phyloP scores from a whole-genome alignment of 2,888 invertebrate genomes.

The Rotaria sp. region DNA sequence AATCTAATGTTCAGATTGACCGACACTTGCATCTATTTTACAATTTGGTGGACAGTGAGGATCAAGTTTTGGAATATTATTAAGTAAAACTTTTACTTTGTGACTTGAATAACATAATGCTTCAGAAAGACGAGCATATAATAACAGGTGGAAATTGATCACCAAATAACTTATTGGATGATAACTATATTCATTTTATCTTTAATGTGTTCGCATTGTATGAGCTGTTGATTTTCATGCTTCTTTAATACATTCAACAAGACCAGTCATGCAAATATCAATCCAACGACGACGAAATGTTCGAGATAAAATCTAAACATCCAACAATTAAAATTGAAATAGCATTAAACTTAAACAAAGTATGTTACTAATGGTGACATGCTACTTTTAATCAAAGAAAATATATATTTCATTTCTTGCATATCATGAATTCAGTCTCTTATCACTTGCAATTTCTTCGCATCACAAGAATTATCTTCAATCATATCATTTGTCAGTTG shows the following conservation, averaged over 20 bases:
- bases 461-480: constrained; percentile 40
- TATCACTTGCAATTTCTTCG: constrained; percentile 41
- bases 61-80: background rate
- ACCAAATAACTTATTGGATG: background rate
- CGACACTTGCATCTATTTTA: background rate
- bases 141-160: background rate
- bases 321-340: too few species aligned
- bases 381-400: background rate
- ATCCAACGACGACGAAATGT: background rate
- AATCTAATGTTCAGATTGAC: background rate
- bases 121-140: background rate
- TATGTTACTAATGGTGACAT: background rate
- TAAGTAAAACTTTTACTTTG: background rate
- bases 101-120: background rate
- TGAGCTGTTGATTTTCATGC: background rate
- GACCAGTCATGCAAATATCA: background rate
- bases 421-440: constrained; percentile 31
- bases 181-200: background rate
- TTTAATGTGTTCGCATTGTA: background rate
- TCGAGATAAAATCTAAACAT: background rate
- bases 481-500: constrained; percentile 39
- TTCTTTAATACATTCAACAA: background rate
- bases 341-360: too few species aligned
- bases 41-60: background rate
- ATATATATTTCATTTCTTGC: constrained; percentile 14